A percentile compares a stretch with the other conserved stretches of the same genome.
These are phyloP conservation scores for Acanthurus lineatus DNA, from an alignment of 2,797 vertebrate genomes.

Conservation along the genomic window DNA sequence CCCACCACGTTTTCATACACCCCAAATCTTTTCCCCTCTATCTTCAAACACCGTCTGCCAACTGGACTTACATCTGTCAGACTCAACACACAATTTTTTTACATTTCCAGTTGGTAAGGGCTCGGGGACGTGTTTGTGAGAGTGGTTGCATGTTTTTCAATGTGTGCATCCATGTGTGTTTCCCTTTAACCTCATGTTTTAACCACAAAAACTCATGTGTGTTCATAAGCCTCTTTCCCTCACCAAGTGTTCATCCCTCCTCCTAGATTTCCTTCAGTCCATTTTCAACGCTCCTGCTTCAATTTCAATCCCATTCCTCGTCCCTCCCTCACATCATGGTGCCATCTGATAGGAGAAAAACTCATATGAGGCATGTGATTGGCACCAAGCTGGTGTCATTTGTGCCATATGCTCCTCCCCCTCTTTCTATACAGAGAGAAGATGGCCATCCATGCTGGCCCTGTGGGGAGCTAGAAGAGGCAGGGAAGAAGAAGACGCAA, in stretches of 20 bases:
- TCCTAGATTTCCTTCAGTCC: slow-evolving; percentile 24
- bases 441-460: slow-evolving; percentile 64
- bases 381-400: slow-evolving; percentile 56
- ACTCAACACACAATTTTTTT: slow-evolving; percentile 26
- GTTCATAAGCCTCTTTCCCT: slow-evolving; percentile 19
- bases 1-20: slow-evolving; percentile 47
- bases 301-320: slow-evolving; percentile 16
- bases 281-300: slow-evolving; percentile 25
- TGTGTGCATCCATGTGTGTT: slow-evolving; percentile 17
- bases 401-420: slow-evolving; percentile 48
- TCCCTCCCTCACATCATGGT: slow-evolving; percentile 7
- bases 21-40: slow-evolving; percentile 49
- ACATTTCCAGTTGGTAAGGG: slow-evolving; percentile 4
- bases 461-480: slow-evolving; percentile 49
- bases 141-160: slow-evolving; percentile 21
- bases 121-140: slow-evolving; percentile 16
- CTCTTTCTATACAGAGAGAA: slow-evolving; percentile 55
- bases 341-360: slow-evolving; percentile 39
- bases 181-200: slow-evolving; percentile 27
- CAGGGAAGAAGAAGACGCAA: slow-evolving; percentile 30
- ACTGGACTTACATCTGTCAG: slow-evolving; percentile 46
- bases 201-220: slow-evolving; percentile 15
- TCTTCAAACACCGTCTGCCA: slow-evolving; percentile 49
- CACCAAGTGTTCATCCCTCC: slow-evolving; percentile 12
- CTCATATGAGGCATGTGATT: slow-evolving; percentile 48